Percentiles rank a stretch among this genome's conserved stretches.
These are phyloP conservation scores for Blastobasis lacticolella DNA, from an alignment of 2,888 invertebrate species.

Conservation along the genomic window DNA sequence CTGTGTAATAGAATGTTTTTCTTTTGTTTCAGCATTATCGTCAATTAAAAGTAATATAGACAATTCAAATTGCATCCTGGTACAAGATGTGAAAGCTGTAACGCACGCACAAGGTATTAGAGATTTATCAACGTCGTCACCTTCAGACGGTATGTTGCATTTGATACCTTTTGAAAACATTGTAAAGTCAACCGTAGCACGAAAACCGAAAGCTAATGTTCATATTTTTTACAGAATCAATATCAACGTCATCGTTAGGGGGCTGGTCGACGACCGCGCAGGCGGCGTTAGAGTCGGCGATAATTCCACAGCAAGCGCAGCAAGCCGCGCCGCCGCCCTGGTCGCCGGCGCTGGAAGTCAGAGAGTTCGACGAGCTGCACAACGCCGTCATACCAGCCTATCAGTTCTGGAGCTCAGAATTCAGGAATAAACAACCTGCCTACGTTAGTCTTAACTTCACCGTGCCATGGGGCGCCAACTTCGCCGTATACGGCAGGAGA, in stretches of 20 bases:
- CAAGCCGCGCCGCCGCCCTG: conserved; percentile 85
- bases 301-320: conserved; percentile 79
- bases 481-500: conserved; percentile 95
- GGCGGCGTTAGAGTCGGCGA: conserved; percentile 70
- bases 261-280: conserved; percentile 71
- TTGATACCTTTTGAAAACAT: neutral
- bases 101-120: conserved; percentile 90
- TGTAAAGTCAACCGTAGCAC: neutral
- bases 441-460: conserved; percentile 92
- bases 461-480: conserved; percentile 93
- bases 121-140: conserved; percentile 74
- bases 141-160: conserved; percentile 54
- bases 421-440: conserved; percentile 91
- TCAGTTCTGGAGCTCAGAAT: conserved; percentile 95
- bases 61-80: conserved; percentile 90
- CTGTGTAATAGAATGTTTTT: conserved; percentile 3
- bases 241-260: conserved; percentile 64
- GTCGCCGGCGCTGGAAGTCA: conserved; percentile 84
- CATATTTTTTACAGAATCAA: conserved; percentile 76
- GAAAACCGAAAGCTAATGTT: conserved; percentile 1
- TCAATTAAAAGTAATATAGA: conserved; percentile 92
- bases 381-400: conserved; percentile 90
- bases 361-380: conserved; percentile 89
- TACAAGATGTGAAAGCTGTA: conserved; percentile 90
- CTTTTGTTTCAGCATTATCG: conserved; percentile 85